Evolutionary conservation across 2,797 vertebrate species (phyloP).

Genomic region (Eulemur coronatus): DNA sequence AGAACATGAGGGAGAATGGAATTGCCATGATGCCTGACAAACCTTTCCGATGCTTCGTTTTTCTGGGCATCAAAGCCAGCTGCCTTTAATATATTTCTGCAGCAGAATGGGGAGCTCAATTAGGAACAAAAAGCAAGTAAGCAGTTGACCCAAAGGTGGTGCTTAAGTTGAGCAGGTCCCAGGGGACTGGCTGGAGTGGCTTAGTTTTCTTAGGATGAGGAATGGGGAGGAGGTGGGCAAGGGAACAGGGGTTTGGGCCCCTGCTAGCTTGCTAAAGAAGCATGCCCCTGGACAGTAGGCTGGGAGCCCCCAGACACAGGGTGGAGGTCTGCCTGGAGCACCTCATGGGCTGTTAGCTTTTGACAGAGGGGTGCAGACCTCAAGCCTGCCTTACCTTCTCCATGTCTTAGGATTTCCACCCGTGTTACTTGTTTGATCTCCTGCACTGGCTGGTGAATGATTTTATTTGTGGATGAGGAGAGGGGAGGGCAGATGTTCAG

Average conservation of each 20-base stretch:
- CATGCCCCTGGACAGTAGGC: conserved; percentile 6
- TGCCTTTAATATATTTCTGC: conserved; percentile 75
- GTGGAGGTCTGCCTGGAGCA: neutral
- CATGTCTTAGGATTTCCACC: neutral
- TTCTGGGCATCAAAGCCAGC: conserved; percentile 80
- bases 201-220: conserved; percentile 17
- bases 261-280: conserved; percentile 13
- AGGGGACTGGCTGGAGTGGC: neutral
- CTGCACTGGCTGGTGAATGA: neutral
- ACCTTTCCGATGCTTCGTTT: conserved; percentile 78
- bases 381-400: neutral
- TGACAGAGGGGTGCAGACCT: neutral
- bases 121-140: conserved; percentile 78
- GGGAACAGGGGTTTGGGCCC: neutral
- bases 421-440: neutral
- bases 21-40: conserved; percentile 76
- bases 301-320: neutral
- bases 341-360: neutral
- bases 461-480: conserved; percentile 27
- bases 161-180: conserved; percentile 75
- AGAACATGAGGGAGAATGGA: conserved; percentile 66
- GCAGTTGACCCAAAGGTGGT: conserved; percentile 71
- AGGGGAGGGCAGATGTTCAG: neutral
- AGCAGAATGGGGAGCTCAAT: conserved; percentile 74
- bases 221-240: conserved; percentile 33